Conservation (phyloP, 1,140 invertebrate genomes). For the Drosophila leontia region DNA sequence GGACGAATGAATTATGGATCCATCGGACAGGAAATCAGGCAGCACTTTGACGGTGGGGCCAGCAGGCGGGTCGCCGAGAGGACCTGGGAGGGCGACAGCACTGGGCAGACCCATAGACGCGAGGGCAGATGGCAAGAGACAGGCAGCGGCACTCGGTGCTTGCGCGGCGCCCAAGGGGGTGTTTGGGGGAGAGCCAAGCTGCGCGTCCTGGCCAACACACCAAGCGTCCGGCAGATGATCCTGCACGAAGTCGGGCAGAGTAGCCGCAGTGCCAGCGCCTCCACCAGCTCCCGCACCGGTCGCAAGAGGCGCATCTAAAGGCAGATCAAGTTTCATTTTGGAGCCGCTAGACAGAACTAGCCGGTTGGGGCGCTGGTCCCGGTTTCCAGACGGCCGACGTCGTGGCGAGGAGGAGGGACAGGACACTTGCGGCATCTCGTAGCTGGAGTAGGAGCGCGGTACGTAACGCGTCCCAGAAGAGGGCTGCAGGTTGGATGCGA, state of each 20-base stretch:
- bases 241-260: conserved; percentile 87
- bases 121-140: conserved; percentile 15
- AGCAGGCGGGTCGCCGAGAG: conserved; percentile 20
- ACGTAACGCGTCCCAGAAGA: conserved; percentile 65
- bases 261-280: conserved; percentile 65
- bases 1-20: conserved; percentile 87
- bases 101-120: conserved; percentile 37
- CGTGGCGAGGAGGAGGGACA: conserved; percentile 60
- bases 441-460: conserved; percentile 81
- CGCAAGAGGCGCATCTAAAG: conserved; percentile 53
- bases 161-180: conserved; percentile 65
- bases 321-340: conserved; percentile 78
- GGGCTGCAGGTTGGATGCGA: conserved; percentile 53
- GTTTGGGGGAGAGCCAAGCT: conserved; percentile 77
- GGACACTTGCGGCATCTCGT: conserved; percentile 72
- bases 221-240: conserved; percentile 87
- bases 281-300: conserved; percentile 33
- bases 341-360: conserved; percentile 52
- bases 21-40: conserved; percentile 91
- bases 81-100: conserved; percentile 26
- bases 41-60: conserved; percentile 86
- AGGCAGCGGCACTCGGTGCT: conserved; percentile 83
- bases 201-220: conserved; percentile 78
- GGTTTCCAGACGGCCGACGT: conserved; percentile 54
- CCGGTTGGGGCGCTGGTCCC: conserved; percentile 67